Evolutionary conservation across 2,888 invertebrate species (phyloP).

Genomic region (Metacarcinus magister): DNA sequence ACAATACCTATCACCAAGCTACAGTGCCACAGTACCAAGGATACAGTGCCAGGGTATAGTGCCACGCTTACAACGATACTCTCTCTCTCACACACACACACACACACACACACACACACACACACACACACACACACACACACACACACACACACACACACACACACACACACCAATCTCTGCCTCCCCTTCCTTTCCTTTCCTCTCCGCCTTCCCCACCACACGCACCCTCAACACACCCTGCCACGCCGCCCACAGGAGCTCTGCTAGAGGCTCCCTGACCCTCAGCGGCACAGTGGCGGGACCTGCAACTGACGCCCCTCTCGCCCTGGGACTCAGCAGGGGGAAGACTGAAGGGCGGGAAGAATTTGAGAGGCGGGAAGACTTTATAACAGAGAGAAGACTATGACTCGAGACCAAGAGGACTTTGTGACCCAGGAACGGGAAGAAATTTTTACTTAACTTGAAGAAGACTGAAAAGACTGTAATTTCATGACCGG

Average conservation of each 20-base stretch:
- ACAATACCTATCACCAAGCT: not conserved
- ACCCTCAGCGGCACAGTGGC: too few relatives aligned
- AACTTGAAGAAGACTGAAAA: not conserved
- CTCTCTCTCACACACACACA: too few relatives aligned
- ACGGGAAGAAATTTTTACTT: too few relatives aligned
- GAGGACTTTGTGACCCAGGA: too few relatives aligned
- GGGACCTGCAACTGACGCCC: too few relatives aligned
- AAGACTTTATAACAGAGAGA: too few relatives aligned
- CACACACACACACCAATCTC: conserved; percentile 26
- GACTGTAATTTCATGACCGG: not conserved
- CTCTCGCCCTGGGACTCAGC: too few relatives aligned
- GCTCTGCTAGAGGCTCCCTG: not conserved
- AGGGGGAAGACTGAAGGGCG: too few relatives aligned
- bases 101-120: too few relatives aligned
- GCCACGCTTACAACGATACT: not conserved
- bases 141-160: conserved; percentile 39
- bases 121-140: conserved; percentile 18
- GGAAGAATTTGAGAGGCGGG: too few relatives aligned
- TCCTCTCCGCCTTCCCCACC: not conserved
- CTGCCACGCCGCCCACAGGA: conserved; percentile 4
- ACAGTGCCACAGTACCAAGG: conserved; percentile 50
- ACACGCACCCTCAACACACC: not conserved
- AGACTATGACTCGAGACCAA: too few relatives aligned
- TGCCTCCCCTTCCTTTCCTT: conserved; percentile 3
- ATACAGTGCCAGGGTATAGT: conserved; percentile 58